These are phyloP conservation scores for Percopsis transmontana DNA, from an alignment of 2,113 vertebrate species.

Conservation along the genomic window DNA sequence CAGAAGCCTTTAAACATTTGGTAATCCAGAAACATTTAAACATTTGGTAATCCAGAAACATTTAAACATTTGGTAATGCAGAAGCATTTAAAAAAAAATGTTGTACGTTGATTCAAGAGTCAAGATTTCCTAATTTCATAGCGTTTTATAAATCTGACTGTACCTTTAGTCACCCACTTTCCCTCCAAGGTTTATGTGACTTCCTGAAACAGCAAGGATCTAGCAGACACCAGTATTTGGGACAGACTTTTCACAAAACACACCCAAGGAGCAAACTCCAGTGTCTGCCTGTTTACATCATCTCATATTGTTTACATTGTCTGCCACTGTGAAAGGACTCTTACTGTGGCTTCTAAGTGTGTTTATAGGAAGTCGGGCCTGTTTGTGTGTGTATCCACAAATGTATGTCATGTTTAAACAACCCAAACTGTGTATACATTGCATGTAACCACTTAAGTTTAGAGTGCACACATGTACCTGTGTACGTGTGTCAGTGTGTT, in stretches of 20 bases:
- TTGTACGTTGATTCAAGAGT: too few species aligned
- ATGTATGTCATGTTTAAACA: neutral
- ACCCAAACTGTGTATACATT: slow-evolving; percentile 2
- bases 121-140: too few species aligned
- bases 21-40: too few species aligned
- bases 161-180: too few species aligned
- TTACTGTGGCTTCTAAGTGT: slow-evolving; percentile 24
- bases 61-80: too few species aligned
- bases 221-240: neutral
- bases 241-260: slow-evolving; percentile 7
- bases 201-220: neutral
- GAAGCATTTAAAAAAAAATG: too few species aligned
- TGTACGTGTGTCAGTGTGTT: slow-evolving; percentile 7
- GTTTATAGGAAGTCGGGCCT: slow-evolving; percentile 8
- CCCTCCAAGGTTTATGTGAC: too few species aligned
- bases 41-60: too few species aligned
- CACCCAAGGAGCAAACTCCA: too few species aligned
- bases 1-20: too few species aligned
- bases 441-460: slow-evolving; percentile 24
- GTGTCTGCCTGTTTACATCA: slow-evolving; percentile 50
- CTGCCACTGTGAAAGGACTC: slow-evolving; percentile 41
- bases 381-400: slow-evolving; percentile 24
- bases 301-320: slow-evolving; percentile 36
- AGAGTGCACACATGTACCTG: neutral
- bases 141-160: too few species aligned